phyloP scores from a whole-genome alignment of 2,888 invertebrate genomes.

The Corythucha ciliata region DNA sequence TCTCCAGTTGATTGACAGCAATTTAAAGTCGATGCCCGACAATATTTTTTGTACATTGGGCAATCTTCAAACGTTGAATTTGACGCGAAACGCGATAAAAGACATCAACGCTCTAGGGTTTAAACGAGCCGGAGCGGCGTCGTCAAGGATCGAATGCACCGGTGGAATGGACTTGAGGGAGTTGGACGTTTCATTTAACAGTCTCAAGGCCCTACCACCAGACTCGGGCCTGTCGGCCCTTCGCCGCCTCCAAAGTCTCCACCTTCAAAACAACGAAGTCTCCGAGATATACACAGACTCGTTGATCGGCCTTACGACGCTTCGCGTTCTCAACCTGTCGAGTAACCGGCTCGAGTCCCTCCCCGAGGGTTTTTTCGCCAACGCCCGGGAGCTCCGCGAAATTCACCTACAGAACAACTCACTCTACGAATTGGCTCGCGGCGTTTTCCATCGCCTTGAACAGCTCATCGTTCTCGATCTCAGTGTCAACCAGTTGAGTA shows the following conservation, averaged over 20 bases:
- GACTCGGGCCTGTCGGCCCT: slow-evolving; percentile 65
- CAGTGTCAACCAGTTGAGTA: slow-evolving; percentile 74
- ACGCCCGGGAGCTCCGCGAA: slow-evolving; percentile 70
- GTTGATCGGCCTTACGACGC: slow-evolving; percentile 64
- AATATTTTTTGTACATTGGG: slow-evolving; percentile 69
- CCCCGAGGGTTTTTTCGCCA: slow-evolving; percentile 72
- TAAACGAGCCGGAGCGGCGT: slow-evolving; percentile 36
- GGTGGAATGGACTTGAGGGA: slow-evolving; percentile 62
- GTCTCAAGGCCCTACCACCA: slow-evolving; percentile 60
- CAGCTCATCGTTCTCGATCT: slow-evolving; percentile 75
- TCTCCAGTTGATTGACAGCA: slow-evolving; percentile 73
- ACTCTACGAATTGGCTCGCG: slow-evolving; percentile 69
- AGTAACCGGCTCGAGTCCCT: slow-evolving; percentile 72
- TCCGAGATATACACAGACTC: slow-evolving; percentile 68
- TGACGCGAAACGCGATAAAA: slow-evolving; percentile 73
- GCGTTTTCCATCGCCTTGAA: slow-evolving; percentile 72
- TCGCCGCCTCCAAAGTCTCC: slow-evolving; percentile 66
- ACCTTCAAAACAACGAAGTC: slow-evolving; percentile 74
- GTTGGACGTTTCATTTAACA: slow-evolving; percentile 73
- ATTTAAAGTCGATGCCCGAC: slow-evolving; percentile 68
- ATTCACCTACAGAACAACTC: slow-evolving; percentile 78
- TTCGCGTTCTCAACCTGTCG: slow-evolving; percentile 75
- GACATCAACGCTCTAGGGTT: slow-evolving; percentile 69
- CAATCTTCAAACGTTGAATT: slow-evolving; percentile 70
- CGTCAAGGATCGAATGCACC: slow-evolving; percentile 42